Percentiles rank a stretch among this genome's conserved stretches.
phyloP scores from a whole-genome alignment of 2,113 vertebrate genomes.

The Progne subis region DNA sequence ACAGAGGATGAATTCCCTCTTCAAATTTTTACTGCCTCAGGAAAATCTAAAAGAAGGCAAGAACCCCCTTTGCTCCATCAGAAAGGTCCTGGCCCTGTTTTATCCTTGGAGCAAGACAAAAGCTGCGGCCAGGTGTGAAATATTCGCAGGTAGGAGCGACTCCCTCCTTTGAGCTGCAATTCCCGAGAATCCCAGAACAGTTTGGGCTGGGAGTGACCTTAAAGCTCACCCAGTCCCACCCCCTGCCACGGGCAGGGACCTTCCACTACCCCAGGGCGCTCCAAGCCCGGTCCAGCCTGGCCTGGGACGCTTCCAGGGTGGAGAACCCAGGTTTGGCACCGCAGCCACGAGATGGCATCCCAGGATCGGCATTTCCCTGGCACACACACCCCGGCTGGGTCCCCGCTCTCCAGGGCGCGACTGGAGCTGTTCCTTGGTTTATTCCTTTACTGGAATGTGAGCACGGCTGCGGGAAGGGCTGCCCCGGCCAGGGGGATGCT shows the following conservation, averaged over 20 bases:
- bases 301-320: accelerated
- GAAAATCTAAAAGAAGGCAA: neutral
- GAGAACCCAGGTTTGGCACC: accelerated
- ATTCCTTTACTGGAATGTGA: accelerated
- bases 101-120: neutral
- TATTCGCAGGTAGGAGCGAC: neutral
- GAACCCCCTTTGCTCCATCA: neutral
- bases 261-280: accelerated
- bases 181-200: neutral
- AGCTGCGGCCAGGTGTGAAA: neutral
- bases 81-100: neutral
- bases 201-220: neutral
- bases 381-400: accelerated
- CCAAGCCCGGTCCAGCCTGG: accelerated
- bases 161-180: neutral
- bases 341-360: constrained; percentile 21
- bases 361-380: neutral
- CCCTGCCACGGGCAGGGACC: neutral
- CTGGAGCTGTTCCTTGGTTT: neutral
- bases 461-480: neutral
- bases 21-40: neutral
- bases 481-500: neutral
- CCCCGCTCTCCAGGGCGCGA: accelerated
- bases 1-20: neutral
- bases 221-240: accelerated